A percentile compares a stretch with the other conserved stretches of the same genome.
Conservation (phyloP, 2,113 vertebrate species). For the Galbula dea region DNA sequence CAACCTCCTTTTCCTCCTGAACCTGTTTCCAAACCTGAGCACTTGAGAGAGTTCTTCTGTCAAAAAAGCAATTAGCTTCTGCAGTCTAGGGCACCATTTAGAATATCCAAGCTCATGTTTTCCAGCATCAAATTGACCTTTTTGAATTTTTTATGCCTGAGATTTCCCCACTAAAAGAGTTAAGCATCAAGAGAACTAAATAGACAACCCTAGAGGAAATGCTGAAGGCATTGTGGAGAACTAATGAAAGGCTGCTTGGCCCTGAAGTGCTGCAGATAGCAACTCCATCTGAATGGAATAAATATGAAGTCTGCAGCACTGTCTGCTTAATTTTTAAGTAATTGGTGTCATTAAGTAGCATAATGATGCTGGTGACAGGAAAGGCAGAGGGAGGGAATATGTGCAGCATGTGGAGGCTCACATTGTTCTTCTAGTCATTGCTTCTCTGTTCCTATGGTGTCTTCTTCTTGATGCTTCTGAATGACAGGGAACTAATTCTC, state of each 20-base stretch:
- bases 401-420: conserved; percentile 40
- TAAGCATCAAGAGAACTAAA: conserved; percentile 32
- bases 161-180: conserved; percentile 65
- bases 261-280: conserved; percentile 45
- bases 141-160: conserved; percentile 75
- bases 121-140: conserved; percentile 78
- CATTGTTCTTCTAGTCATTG: conserved; percentile 53
- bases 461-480: conserved; percentile 58
- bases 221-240: neutral
- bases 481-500: conserved; percentile 43
- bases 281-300: conserved; percentile 56
- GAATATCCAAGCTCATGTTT: conserved; percentile 63
- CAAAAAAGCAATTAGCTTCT: conserved; percentile 75
- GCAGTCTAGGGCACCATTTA: conserved; percentile 73
- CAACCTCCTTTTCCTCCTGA: conserved; percentile 42
- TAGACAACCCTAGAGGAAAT: too few relatives aligned
- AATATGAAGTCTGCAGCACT: conserved; percentile 45
- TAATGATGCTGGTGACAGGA: conserved; percentile 55
- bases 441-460: conserved; percentile 55
- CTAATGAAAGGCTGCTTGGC: conserved; percentile 31
- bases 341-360: conserved; percentile 71
- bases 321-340: conserved; percentile 75
- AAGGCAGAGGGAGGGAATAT: conserved; percentile 41
- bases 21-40: conserved; percentile 27
- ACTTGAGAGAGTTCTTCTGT: conserved; percentile 64